Evolutionary conservation across 2,888 invertebrate genomes (phyloP).

Genomic region (Aphidius colemani): DNA sequence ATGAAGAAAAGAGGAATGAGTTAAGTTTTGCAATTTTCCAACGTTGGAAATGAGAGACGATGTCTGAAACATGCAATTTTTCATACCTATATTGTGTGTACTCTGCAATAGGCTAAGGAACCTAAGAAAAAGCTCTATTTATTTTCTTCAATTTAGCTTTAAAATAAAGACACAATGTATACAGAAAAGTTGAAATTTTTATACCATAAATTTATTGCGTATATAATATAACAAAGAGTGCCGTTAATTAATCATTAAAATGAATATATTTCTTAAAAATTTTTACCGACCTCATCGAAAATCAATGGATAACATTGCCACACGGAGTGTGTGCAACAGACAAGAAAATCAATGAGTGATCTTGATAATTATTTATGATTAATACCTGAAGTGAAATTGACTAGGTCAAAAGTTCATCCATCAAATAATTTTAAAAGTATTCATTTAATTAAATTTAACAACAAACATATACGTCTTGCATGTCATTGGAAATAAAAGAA

Average conservation of each 20-base stretch:
- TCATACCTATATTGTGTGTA: too few species aligned
- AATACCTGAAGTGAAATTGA: background rate
- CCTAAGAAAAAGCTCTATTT: too few species aligned
- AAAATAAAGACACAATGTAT: too few species aligned
- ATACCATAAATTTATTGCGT: background rate
- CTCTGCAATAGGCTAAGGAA: too few species aligned
- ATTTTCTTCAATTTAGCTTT: too few species aligned
- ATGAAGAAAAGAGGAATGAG: slow-evolving; percentile 24
- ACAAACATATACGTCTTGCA: too few species aligned
- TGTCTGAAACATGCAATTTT: too few species aligned
- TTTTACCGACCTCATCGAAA: slow-evolving; percentile 12
- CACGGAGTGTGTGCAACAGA: slow-evolving; percentile 11
- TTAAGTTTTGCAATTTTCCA: slow-evolving; percentile 48
- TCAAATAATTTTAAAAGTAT: too few species aligned
- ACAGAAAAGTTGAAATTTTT: slow-evolving; percentile 1
- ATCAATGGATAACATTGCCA: slow-evolving; percentile 16
- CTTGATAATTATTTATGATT: slow-evolving; percentile 19
- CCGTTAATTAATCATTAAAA: too few species aligned
- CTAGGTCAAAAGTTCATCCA: background rate
- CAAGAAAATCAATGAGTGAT: slow-evolving; percentile 19
- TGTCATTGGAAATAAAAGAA: too few species aligned
- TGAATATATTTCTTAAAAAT: background rate
- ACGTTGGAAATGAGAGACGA: slow-evolving; percentile 31
- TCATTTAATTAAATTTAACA: too few species aligned
- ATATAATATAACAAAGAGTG: too few species aligned